phyloP scores from a whole-genome alignment of 2,888 invertebrate genomes.

The Craniophora ligustri region DNA sequence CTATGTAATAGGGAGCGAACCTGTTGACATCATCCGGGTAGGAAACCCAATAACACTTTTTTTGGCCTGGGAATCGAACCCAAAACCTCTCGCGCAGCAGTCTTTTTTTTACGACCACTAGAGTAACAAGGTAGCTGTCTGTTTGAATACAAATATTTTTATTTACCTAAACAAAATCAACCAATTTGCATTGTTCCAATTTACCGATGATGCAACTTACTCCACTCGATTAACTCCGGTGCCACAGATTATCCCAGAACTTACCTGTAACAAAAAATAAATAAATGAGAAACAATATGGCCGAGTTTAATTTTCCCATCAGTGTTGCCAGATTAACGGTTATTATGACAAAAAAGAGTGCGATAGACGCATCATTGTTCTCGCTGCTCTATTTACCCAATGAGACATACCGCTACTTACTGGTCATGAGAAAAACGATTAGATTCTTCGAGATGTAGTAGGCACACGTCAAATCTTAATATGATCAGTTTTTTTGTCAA shows the following conservation, averaged over 20 bases:
- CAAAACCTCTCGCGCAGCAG: too few relatives aligned
- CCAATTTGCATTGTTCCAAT: conserved; percentile 5
- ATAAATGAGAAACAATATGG: conserved; percentile 48
- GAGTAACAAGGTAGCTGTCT: too few relatives aligned
- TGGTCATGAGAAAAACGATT: conserved; percentile 43
- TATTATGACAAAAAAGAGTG: conserved; percentile 68
- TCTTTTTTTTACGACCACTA: too few relatives aligned
- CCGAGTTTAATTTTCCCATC: conserved; percentile 64
- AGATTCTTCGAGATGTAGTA: conserved; percentile 36
- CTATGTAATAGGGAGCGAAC: too few relatives aligned
- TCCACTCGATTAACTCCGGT: conserved; percentile 2
- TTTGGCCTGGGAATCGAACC: too few relatives aligned
- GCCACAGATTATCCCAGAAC: conserved; percentile 43
- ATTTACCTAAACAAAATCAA: conserved; percentile 4
- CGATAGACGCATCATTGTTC: conserved; percentile 79
- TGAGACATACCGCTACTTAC: conserved; percentile 69
- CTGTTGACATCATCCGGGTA: too few relatives aligned
- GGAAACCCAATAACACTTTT: too few relatives aligned
- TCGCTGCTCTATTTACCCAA: conserved; percentile 81
- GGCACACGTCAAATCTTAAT: conserved; percentile 22
- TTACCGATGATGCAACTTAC: conserved; percentile 33
- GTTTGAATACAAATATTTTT: too few relatives aligned
- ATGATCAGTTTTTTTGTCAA: not conserved
- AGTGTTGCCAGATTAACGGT: conserved; percentile 66
- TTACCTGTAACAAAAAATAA: conserved; percentile 62